These are phyloP conservation scores for Galleria mellonella DNA, from an alignment of 1,140 invertebrate species.

Conservation along the genomic window DNA sequence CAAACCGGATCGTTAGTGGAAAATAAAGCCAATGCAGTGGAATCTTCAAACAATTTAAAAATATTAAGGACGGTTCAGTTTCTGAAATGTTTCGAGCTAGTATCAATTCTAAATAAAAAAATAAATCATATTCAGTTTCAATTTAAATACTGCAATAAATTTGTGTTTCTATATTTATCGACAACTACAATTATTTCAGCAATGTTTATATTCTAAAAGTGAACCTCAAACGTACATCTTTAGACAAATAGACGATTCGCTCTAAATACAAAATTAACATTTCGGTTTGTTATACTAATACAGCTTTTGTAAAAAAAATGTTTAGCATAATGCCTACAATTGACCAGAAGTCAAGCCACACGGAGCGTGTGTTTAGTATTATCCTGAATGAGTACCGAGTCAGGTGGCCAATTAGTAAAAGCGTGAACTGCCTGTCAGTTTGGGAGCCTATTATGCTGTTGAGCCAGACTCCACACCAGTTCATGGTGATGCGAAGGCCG, in stretches of 20 bases:
- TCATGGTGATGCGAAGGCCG: constrained; percentile 53
- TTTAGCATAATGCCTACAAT: constrained; percentile 28
- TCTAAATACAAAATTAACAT: constrained; percentile 17
- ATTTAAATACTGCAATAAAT: too few relatives aligned
- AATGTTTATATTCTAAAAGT: background rate
- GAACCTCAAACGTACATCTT: background rate
- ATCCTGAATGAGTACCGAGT: constrained; percentile 29
- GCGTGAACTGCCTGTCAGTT: constrained; percentile 62
- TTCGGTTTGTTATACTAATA: constrained; percentile 21
- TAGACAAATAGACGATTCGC: constrained; percentile 10
- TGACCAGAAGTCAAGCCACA: constrained; percentile 47
- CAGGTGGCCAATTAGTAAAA: constrained; percentile 62
- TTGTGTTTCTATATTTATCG: too few relatives aligned
- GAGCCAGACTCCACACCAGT: constrained; percentile 18
- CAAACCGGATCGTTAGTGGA: too few relatives aligned
- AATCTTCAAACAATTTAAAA: too few relatives aligned
- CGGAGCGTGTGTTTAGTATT: constrained; percentile 44
- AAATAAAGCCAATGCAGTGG: too few relatives aligned
- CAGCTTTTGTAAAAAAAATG: constrained; percentile 6
- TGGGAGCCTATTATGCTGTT: constrained; percentile 34
- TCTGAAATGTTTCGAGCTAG: too few relatives aligned
- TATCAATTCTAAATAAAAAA: too few relatives aligned
- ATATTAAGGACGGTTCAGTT: too few relatives aligned
- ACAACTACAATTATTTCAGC: background rate
- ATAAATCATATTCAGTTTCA: too few relatives aligned